Evolutionary conservation across 2,797 vertebrate genomes (phyloP), one percentile per base, ranked within the genome.

Genomic region (Phaenicophaeus curvirostris): DNA sequence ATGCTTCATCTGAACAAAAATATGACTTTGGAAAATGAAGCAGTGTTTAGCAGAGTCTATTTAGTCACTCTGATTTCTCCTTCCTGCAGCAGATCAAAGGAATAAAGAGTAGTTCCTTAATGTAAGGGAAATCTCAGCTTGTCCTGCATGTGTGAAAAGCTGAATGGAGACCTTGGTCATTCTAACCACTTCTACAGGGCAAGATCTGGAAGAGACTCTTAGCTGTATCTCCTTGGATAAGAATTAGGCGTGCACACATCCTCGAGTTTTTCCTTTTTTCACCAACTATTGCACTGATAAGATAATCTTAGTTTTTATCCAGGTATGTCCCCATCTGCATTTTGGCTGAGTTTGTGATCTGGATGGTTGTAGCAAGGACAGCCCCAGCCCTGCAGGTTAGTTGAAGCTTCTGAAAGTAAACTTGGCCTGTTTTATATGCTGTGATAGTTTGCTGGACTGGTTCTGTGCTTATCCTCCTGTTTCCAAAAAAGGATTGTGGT

Each of bases 391-490:
- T 77, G 54, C 87, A 85, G 82, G 61, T 93, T 80, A 30, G 53
- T 58, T 65, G 65, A 71, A 85, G 46, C 54, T 92, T 95, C 67
- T 77, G 72, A n/a, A 90, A 92, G 75, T 65, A 13, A 23, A 15
- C 50, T 33, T 83, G 82, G n/a, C 75, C 27, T 61, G 33, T 89
- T 85, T 80, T 6, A 8, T 74, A 16, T n/a, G 33, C 63, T 67
- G 51, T 73, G 63, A n/a, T 58, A 42, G 42, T 94, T 78, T 82
- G 74, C 71, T 87, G 74, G 59, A 82, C 90, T 89, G 55, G 42
- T 94, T 96, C 63, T 93, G 31, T 85, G 55, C 48, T 93, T 79
- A 75, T 55, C n/a, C 39, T 93, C 3, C 46, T 46, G 25, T 63
- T 95, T 82, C 59, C 68, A 74, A 77, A 74, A 74, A 57, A 72